Evolutionary conservation across 2,797 vertebrate species (phyloP), one percentile per base, ranked within the genome.

Genomic region (Tinamus major): DNA sequence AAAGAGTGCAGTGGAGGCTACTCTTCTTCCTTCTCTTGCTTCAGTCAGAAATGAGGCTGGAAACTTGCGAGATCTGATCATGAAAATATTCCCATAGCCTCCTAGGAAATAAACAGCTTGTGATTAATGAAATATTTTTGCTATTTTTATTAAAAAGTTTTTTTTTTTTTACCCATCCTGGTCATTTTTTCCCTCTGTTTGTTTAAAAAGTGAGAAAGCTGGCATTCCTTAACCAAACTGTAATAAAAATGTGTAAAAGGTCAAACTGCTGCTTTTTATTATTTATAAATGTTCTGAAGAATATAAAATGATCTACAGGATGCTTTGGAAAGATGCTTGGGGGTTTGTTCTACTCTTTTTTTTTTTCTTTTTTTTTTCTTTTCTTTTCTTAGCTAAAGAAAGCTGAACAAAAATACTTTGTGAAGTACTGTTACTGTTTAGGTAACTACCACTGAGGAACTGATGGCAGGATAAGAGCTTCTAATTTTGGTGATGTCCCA

Each of bases 401-500:
- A 95, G 44, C 70, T 12, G 24, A 91, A 70, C 44, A 96, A 89
- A 79, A 21, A 63, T 67, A 18, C 55, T 93, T 65, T 95, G 65
- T 94, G 67, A 94, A 86, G 39, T 74, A 69, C 58, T 81, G 29
- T 85, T 94, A 65, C 64, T 95, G 49, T 96, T 97, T 93, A 95
- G 92, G 84, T 93, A 95, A 79, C 81, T n/a, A 20, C 68, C 77
- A 90, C 59, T 61, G 62, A 94, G 80, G 90, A 86, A 48, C 18
- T 0, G 31, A 37, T 70, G 83, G 92, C 95, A 96, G 87, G 90
- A 94, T 96, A 76, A 56, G 76, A 90, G 87, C 95, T 94, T 90
- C 95, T 94, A 94, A 96, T 90, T 96, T 96, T 92, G 72, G 84
- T 76, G 87, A 46, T 94, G 61, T 81, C 91, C 81, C 80, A 89